phyloP scores from a whole-genome alignment of 2,113 vertebrate genomes.

The Pangasianodon gigas region DNA sequence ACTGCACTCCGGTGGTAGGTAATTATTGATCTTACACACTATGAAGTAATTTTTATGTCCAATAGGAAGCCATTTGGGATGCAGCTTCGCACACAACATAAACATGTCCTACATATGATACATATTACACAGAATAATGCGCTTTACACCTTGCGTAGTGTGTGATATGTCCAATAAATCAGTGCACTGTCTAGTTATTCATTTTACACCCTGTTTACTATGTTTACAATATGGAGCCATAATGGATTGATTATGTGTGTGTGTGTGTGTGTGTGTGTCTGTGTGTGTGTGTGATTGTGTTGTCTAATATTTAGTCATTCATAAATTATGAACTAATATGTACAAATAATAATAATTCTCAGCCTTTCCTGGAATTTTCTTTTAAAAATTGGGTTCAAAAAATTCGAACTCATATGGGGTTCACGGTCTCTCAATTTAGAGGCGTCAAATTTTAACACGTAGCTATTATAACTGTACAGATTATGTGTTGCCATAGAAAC shows the following conservation, averaged over 20 bases:
- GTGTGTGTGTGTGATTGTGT: not conserved
- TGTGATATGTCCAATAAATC: not conserved
- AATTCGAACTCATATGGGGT: not conserved
- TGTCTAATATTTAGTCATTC: not conserved
- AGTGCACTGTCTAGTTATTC: not conserved
- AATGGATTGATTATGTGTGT: not conserved
- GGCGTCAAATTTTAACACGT: not conserved
- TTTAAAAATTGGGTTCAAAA: not conserved
- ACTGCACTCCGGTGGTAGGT: not conserved
- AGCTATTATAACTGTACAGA: not conserved
- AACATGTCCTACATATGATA: not conserved
- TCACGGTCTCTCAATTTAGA: not conserved
- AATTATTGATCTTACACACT: not conserved
- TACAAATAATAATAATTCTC: not conserved
- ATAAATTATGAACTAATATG: not conserved
- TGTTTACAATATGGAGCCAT: not conserved
- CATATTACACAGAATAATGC: not conserved
- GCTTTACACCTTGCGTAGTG: not conserved
- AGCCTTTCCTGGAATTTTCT: not conserved
- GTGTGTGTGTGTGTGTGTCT: constrained; percentile 21
- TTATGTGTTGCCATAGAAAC: not conserved
- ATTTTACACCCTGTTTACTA: not conserved
- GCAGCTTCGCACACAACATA: not conserved
- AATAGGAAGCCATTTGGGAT: not conserved
- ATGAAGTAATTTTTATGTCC: not conserved